Evolutionary conservation across 1,140 invertebrate species (phyloP).

Genomic region (Papilio dardanus): DNA sequence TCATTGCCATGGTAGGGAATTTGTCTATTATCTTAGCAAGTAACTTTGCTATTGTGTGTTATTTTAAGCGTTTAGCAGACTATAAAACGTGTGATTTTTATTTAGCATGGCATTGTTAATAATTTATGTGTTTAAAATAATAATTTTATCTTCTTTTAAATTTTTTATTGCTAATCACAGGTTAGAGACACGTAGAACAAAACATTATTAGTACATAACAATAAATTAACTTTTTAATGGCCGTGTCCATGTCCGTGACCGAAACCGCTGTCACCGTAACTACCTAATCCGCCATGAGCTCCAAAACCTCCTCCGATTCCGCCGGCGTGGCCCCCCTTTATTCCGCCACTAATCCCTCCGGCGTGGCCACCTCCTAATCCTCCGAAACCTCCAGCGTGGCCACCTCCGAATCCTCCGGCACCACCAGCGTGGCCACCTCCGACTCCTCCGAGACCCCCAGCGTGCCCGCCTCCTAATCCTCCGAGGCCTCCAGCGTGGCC

Average conservation of each 20-base stretch:
- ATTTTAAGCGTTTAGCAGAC: neutral
- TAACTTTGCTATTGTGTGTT: no score
- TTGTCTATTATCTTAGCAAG: neutral
- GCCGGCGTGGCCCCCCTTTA: constrained; percentile 26
- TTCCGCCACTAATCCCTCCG: constrained; percentile 34
- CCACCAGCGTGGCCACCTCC: constrained; percentile 39
- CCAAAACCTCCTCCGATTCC: constrained; percentile 36
- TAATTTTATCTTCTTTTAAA: neutral
- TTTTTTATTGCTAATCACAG: neutral
- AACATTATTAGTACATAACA: constrained; percentile 1
- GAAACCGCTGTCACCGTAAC: constrained; percentile 18
- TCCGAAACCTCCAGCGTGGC: constrained; percentile 38
- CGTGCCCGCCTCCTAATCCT: constrained; percentile 38
- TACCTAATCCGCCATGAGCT: neutral
- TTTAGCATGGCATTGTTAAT: constrained; percentile 2
- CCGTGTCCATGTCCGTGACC: constrained; percentile 32
- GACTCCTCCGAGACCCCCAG: constrained; percentile 38
- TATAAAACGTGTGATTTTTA: neutral
- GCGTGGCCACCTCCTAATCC: constrained; percentile 31
- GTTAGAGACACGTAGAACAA: neutral
- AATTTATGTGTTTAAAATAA: neutral
- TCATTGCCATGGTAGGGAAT: neutral
- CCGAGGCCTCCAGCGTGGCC: no score
- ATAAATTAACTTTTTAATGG: neutral
- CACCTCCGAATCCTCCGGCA: constrained; percentile 40